Evolutionary conservation across 1,140 invertebrate species (phyloP), one percentile per base, ranked within the genome.

Genomic region (Drosophila busckii): DNA sequence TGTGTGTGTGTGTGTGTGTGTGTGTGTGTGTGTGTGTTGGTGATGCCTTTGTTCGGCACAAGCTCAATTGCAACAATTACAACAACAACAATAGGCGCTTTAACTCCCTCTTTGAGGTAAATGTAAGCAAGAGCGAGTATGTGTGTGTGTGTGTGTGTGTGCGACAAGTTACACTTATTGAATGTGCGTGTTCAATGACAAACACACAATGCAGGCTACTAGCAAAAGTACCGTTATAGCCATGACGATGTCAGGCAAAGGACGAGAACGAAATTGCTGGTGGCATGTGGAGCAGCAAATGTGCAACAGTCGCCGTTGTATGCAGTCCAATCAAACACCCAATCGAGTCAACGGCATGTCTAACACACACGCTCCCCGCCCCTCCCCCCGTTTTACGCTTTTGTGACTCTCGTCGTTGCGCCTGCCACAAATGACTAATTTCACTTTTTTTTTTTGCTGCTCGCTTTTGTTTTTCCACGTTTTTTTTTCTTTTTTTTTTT

Each of bases 41-140:
- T 9, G 29, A 37, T 12, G 34, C 41, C 66, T 56, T 80, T 80
- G 73, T 80, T 65, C 46, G 37, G 45, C 64, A 65, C n/a, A 61
- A 46, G 69, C 75, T 80, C 73, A 66, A 80, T 80, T 71, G 73
- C 73, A 69, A 80, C 73, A 80, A 82, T 80, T 80, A 80, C 75
- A 73, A 54, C 63, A 73, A 54, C 63, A 80, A 78, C 68, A 80
- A 80, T 75, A 50, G 23, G 41, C 35, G 55, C 55, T 34, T 49
- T n/a, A n/a, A n/a, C 66, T 49, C 67, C 56, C 52, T 48, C 73
- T 63, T 80, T 63, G 52, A 28, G 25, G 26, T 34, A 40, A 35
- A 54, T 56, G 61, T 53, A n/a, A n/a, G n/a, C n/a, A n/a, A n/a
- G n/a, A n/a, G n/a, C 65, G 46, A 60, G 54, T 9, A 22, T 10